These are phyloP conservation scores for Hipposideros armiger DNA, from an alignment of 2,113 vertebrate species.

Conservation along the genomic window DNA sequence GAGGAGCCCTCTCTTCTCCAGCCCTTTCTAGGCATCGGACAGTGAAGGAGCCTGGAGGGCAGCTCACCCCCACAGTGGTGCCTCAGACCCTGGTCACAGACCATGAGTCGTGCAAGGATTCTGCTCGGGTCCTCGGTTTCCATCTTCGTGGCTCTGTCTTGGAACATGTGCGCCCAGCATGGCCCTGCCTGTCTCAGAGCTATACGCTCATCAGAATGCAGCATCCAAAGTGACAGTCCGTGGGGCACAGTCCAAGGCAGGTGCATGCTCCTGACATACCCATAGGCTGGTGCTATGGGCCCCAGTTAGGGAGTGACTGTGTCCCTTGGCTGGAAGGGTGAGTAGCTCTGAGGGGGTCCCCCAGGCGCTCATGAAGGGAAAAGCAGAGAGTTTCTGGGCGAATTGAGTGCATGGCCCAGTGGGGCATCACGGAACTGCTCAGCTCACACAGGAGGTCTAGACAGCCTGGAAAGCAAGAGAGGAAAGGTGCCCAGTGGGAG, in stretches of 20 bases:
- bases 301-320: not conserved
- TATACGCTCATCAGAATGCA: not conserved
- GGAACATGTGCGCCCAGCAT: not conserved
- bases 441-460: not conserved
- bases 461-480: not conserved
- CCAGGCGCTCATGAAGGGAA: not conserved
- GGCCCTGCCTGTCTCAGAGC: not conserved
- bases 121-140: not conserved
- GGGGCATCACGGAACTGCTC: not conserved
- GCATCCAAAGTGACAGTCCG: not conserved
- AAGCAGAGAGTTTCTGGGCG: not conserved
- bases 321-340: not conserved
- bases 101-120: not conserved
- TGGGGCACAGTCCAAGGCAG: not conserved
- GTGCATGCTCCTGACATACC: accelerated
- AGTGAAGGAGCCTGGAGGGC: not conserved
- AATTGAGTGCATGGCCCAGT: not conserved
- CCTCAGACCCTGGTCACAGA: not conserved
- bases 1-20: not conserved
- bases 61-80: not conserved
- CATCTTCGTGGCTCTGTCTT: not conserved
- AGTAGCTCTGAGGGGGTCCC: not conserved
- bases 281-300: not conserved
- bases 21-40: not conserved
- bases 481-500: accelerated